Evolutionary conservation across 2,888 invertebrate genomes (phyloP), one percentile per base, ranked within the genome.

Genomic region (Lasioglossum calceatum): DNA sequence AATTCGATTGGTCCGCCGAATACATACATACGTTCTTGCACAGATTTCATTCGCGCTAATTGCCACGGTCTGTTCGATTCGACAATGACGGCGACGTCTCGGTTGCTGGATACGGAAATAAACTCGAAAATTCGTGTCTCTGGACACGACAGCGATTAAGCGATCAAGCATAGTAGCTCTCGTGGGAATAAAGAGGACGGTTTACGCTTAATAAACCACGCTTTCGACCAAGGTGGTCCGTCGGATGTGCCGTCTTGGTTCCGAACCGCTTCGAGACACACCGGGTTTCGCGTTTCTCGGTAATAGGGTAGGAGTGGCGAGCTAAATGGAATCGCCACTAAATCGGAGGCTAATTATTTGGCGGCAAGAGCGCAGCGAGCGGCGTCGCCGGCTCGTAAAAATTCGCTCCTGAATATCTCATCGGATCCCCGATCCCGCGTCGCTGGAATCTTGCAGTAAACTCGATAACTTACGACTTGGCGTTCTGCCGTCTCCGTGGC

Each of bases 291-390:
- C 75, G 82, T 84, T 92, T 91, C 91, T 89, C 90, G 88, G 88
- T 89, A 91, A 92, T 88, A 90, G 91, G 87, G 86, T 67, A 54
- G 71, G 77, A 70, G 70, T 86, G 81, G 86, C 71, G 84, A 87
- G 89, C 89, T 92, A 90, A 93, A 92, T 93, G 92, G 91, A 92
- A 92, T 93, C 89, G 92, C 92, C 92, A 93, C 93, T 94, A 94
- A 94, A 94, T 94, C 93, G 93, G 93, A 92, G 82, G 93, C 94
- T 94, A 94, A 94, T 94, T 94, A 94, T 94, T 94, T 92, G 93
- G 93, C 93, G 93, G 94, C 92, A 93, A 93, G 92, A 90, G 93
- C 92, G 90, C 91, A 50, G 73, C 50, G 50, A 74, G 76, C 90
- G 89, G 81, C 91, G 75, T 86, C 88, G 90, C 91, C 91, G 92